A percentile compares a stretch with the other conserved stretches of the same genome.
phyloP scores from a whole-genome alignment of 1,140 invertebrate genomes.

The Drosophila murphyi region DNA sequence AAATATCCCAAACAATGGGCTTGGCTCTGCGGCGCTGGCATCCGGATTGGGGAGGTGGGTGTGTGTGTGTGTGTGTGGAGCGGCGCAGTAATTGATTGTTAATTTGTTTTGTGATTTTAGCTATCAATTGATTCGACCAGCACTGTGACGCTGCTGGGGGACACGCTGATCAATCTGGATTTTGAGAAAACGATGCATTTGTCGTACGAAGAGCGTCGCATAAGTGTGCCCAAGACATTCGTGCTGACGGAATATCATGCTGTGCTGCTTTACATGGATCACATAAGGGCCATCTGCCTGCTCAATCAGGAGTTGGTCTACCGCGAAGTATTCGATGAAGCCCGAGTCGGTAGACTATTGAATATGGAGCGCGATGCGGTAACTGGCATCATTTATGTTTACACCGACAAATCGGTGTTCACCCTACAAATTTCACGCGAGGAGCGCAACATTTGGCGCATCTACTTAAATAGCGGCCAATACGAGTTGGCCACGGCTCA shows the following conservation, averaged over 20 bases:
- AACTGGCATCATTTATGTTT: slow-evolving; percentile 94
- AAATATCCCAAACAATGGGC: slow-evolving; percentile 91
- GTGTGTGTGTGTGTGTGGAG: no score
- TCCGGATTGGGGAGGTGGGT: slow-evolving; percentile 70
- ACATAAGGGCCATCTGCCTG: slow-evolving; percentile 93
- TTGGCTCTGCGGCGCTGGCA: slow-evolving; percentile 87
- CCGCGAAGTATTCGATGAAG: slow-evolving; percentile 92
- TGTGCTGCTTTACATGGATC: slow-evolving; percentile 92
- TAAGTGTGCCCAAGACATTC: slow-evolving; percentile 89
- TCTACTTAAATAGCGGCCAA: slow-evolving; percentile 94
- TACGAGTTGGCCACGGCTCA: slow-evolving; percentile 95
- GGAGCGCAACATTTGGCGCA: slow-evolving; percentile 94
- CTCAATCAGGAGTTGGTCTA: slow-evolving; percentile 95
- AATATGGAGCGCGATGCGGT: slow-evolving; percentile 93
- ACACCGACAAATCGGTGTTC: slow-evolving; percentile 93
- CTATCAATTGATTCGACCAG: slow-evolving; percentile 53
- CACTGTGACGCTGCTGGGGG: slow-evolving; percentile 49
- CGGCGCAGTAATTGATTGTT: neutral
- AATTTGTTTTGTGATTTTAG: slow-evolving; percentile 24
- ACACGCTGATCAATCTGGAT: slow-evolving; percentile 63
- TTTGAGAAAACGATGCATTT: slow-evolving; percentile 63
- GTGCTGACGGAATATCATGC: slow-evolving; percentile 96
- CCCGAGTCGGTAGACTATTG: slow-evolving; percentile 90
- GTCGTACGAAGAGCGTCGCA: slow-evolving; percentile 73
- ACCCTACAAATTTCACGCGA: slow-evolving; percentile 94